Evolutionary conservation across 2,888 invertebrate genomes (phyloP), one percentile per base, ranked within the genome.

Genomic region (Epinotia brunnichana): DNA sequence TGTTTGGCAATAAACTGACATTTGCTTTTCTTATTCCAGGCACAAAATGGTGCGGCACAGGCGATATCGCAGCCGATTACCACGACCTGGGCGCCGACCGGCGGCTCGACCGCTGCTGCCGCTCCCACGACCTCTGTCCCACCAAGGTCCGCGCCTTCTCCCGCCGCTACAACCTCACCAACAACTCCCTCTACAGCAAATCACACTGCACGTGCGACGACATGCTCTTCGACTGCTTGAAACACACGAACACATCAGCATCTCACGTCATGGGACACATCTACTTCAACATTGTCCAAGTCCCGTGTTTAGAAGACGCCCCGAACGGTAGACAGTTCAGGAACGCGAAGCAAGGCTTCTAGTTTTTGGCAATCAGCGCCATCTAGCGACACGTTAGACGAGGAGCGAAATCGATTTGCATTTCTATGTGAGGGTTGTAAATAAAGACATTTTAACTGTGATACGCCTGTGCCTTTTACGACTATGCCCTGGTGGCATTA

Each of bases 41-140:
- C 76, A 98, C 97, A 53, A 97, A 97, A 87, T 98, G 97, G 97
- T 98, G 98, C 83, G 98, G 98, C 19, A 96, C 97, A 0, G 98
- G 98, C 0, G 98, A 98, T 87, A 95, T 97, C 78, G 98, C 98
- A 0, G 91, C 94, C 21, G 95, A 96, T 83, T 98, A 97, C 90
- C 96, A 96, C 87, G 98, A 98, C 89, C 92, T 98, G 76, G 98
- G 98, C 54, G 93, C 94, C 0, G 96, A 96, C 81, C 83, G 91
- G 62, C 90, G 92, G 44, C 95, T 97, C 79, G 98, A 98, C 90
- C 94, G 95, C 79, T 98, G 98, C 87, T 98, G 98, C 89, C 94
- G 98, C 74, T 96, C 96, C 17, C 98, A 98, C 87, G 98, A 98
- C 91, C 94, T 98, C 67, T 98, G 98, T 83, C 98, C 98, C 2